Conservation (phyloP, 2,888 invertebrate genomes). For the Rhagophthalmus giganteus region DNA sequence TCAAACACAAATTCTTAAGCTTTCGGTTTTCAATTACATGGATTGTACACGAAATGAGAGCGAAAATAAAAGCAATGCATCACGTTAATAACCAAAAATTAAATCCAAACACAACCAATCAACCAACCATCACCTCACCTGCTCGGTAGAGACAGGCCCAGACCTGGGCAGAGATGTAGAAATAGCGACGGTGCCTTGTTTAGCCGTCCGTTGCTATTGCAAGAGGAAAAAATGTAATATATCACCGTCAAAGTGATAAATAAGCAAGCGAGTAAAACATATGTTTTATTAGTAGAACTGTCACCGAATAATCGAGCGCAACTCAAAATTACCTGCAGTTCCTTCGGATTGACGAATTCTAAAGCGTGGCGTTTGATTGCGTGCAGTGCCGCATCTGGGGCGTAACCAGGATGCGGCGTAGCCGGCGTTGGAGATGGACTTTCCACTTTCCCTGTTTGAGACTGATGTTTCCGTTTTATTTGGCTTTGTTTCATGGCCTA, state of each 20-base stretch:
- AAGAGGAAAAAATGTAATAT: slow-evolving; percentile 45
- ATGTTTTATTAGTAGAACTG: too few species aligned
- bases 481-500: slow-evolving; percentile 69
- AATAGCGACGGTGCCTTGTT: slow-evolving; percentile 59
- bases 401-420: slow-evolving; percentile 80
- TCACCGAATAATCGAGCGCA: too few species aligned
- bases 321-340: slow-evolving; percentile 72
- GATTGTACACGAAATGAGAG: too few species aligned
- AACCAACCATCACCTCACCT: slow-evolving; percentile 56
- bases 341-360: slow-evolving; percentile 86
- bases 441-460: slow-evolving; percentile 57
- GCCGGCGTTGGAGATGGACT: slow-evolving; percentile 61
- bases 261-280: too few species aligned
- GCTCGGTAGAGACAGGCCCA: slow-evolving; percentile 62
- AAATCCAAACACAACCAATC: slow-evolving; percentile 33
- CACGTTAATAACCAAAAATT: too few species aligned
- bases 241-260: too few species aligned
- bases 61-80: too few species aligned
- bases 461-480: slow-evolving; percentile 65
- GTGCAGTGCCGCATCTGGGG: slow-evolving; percentile 93
- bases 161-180: slow-evolving; percentile 59
- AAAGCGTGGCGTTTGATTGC: slow-evolving; percentile 95
- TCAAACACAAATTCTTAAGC: too few species aligned
- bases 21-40: too few species aligned
- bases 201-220: slow-evolving; percentile 60